Evolutionary conservation across 2,797 vertebrate species (phyloP).

Genomic region (Emys orbicularis): DNA sequence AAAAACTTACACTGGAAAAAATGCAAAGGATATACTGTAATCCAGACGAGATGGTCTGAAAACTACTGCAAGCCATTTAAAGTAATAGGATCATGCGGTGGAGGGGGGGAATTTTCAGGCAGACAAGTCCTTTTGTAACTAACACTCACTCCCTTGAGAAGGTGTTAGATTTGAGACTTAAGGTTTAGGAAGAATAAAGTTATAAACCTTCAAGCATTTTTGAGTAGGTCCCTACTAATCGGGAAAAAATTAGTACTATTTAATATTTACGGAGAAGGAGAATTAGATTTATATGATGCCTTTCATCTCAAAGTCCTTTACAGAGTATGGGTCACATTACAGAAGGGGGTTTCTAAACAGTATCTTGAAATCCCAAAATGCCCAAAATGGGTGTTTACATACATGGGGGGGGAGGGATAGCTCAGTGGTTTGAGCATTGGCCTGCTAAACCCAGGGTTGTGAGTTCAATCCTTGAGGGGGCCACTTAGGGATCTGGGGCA

Average conservation of each 20-base stretch:
- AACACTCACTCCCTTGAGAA: constrained; percentile 31
- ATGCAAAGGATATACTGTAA: fast-evolving
- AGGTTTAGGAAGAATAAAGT: constrained; percentile 37
- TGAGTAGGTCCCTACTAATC: constrained; percentile 3
- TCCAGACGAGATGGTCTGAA: neutral
- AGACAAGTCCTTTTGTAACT: neutral
- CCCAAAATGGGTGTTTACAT: neutral
- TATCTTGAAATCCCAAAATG: neutral
- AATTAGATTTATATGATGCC: constrained; percentile 47
- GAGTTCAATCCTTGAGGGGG: too few species aligned
- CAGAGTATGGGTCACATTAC: constrained; percentile 10
- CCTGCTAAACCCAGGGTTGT: too few species aligned
- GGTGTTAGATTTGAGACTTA: constrained; percentile 55
- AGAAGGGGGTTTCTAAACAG: constrained; percentile 42
- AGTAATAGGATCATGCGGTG: neutral
- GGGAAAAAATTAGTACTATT: constrained; percentile 37
- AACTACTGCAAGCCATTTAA: neutral
- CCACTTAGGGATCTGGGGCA: too few species aligned
- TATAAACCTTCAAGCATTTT: neutral
- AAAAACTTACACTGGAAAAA: neutral
- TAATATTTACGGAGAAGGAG: constrained; percentile 24
- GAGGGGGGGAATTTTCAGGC: neutral
- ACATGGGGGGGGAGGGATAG: too few species aligned
- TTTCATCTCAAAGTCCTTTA: constrained; percentile 63
- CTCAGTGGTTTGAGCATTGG: too few species aligned